Evolutionary conservation across 1,140 invertebrate genomes (phyloP).

Genomic region (Scaptomyza hsui): DNA sequence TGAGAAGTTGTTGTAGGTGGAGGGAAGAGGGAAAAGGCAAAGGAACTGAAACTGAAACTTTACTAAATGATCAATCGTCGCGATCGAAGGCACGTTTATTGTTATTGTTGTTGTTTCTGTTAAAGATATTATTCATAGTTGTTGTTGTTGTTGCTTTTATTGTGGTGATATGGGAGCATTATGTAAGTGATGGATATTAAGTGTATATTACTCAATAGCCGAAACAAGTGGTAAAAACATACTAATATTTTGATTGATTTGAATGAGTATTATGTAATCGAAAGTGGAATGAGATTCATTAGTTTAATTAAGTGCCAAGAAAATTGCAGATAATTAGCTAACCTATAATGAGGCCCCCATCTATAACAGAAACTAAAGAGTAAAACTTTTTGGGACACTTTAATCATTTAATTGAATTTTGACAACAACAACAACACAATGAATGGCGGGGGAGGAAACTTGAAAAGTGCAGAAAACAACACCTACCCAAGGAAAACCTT

Average conservation of each 20-base stretch:
- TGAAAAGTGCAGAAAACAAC: slow-evolving; percentile 28
- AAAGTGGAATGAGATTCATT: slow-evolving; percentile 15
- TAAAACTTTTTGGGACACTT: slow-evolving; percentile 37
- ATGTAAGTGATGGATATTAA: slow-evolving; percentile 47
- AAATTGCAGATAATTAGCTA: slow-evolving; percentile 37
- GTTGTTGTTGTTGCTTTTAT: background rate
- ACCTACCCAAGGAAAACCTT: slow-evolving; percentile 31
- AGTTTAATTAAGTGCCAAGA: slow-evolving; percentile 25
- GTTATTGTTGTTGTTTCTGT: slow-evolving; percentile 27
- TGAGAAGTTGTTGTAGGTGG: slow-evolving; percentile 34
- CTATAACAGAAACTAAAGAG: slow-evolving; percentile 19
- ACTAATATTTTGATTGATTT: slow-evolving; percentile 16
- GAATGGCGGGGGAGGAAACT: no score
- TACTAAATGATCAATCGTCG: slow-evolving; percentile 78
- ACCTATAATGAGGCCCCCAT: slow-evolving; percentile 14
- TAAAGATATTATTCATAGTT: slow-evolving; percentile 62
- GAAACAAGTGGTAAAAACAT: slow-evolving; percentile 11
- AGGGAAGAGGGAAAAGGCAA: background rate
- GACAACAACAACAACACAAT: slow-evolving; percentile 27
- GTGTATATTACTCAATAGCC: slow-evolving; percentile 10
- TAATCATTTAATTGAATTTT: slow-evolving; percentile 75
- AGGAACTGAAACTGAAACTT: slow-evolving; percentile 1
- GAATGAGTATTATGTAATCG: background rate
- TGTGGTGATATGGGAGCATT: slow-evolving; percentile 51
- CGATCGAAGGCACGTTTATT: slow-evolving; percentile 70